Evolutionary conservation across 2,888 invertebrate genomes (phyloP).

Genomic region (Agrenia bidenticulata): DNA sequence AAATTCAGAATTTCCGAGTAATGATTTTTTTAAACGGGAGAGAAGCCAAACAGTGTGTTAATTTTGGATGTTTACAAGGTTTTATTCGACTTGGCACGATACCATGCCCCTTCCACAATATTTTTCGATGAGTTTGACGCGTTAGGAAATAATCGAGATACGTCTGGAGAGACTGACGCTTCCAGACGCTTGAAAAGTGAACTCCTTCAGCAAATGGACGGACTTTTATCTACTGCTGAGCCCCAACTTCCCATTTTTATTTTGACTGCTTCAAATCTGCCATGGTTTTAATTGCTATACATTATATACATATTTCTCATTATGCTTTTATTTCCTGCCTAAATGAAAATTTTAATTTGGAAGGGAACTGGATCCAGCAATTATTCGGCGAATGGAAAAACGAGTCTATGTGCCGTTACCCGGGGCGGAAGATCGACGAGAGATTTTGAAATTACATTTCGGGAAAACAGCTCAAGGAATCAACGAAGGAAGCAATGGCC

Average conservation of each 20-base stretch:
- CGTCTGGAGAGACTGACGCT: conserved; percentile 76
- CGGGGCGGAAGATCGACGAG: conserved; percentile 64
- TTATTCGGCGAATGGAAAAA: conserved; percentile 84
- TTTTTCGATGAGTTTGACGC: conserved; percentile 93
- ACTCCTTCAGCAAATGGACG: conserved; percentile 82
- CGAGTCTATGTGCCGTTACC: conserved; percentile 80
- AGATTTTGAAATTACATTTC: conserved; percentile 65
- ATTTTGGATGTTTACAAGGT: conserved; percentile 61
- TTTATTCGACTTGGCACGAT: conserved; percentile 81
- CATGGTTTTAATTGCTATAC: no score
- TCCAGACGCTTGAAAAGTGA: conserved; percentile 85
- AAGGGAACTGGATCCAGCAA: conserved; percentile 84
- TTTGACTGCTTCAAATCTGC: conserved; percentile 86
- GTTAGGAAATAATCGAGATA: conserved; percentile 65
- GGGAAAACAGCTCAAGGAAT: conserved; percentile 56
- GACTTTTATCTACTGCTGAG: conserved; percentile 62
- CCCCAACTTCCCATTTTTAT: conserved; percentile 65
- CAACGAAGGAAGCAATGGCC: conserved; percentile 51
- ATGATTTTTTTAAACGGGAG: no score
- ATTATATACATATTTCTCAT: not conserved
- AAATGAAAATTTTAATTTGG: conserved; percentile 21
- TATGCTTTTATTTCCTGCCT: not conserved
- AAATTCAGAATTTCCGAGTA: not conserved
- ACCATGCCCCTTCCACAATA: conserved; percentile 83
- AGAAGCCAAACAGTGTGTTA: not conserved